Evolutionary conservation across 2,888 invertebrate species (phyloP), one percentile per base, ranked within the genome.

Genomic region (Odontothrips loti): DNA sequence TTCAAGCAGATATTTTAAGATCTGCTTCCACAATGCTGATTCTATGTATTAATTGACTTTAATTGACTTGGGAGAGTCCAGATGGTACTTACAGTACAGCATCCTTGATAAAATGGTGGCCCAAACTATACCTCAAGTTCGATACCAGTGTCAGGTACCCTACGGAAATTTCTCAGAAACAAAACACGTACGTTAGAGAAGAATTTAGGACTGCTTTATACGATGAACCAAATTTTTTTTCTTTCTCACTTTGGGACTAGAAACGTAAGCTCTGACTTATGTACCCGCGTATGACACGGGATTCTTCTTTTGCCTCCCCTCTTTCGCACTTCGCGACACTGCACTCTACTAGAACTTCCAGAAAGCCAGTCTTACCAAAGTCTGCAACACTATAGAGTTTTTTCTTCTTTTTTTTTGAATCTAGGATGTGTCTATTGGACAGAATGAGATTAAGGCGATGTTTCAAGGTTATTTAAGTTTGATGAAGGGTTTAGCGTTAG

Each of bases 31-130:
- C 68, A 75, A 27, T 20, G 23, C 68, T 75, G 68, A 75, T 75
- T 75, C 68, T 75, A 75, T 75, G 68, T 23, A 75, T 75, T 75
- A 75, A 75, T 75, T 75, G 68, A 75, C 68, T n/a, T 75, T 75
- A 75, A 75, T 75, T 75, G 68, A 75, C 68, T 75, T 75, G 68
- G 68, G 68, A 75, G 68, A 75, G 68, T 75, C 68, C 68, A 75
- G 68, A 75, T 75, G 68, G 68, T 75, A 75, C 68, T 27, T 75
- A 10, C 23, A 75, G 68, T 75, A 75, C 68, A 75, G 27, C 68
- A 75, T 75, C 68, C 12, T 75, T 75, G 23, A 75, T 27, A 27
- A 23, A 58, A 58, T 8, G 58, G 68, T 75, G 68, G 68, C 68
- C 23, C 68, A 75, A 43, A 75, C 68, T 75, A 75, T 10, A 75